These are phyloP conservation scores for Peromyscus leucopus DNA, from an alignment of 2,113 vertebrate species.

Conservation along the genomic window DNA sequence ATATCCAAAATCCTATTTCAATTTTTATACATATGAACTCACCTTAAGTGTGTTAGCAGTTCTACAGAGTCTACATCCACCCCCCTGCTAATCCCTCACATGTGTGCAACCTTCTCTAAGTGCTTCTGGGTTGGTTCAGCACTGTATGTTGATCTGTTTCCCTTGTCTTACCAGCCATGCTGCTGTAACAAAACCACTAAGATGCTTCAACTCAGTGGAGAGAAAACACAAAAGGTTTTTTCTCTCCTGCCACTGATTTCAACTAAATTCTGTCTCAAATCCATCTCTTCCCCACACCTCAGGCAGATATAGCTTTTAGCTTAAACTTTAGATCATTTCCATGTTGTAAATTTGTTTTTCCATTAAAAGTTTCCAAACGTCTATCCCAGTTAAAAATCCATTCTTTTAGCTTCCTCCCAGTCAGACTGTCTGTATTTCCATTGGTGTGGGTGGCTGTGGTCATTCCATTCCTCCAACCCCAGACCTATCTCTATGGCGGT, in stretches of 20 bases:
- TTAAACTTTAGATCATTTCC: neutral
- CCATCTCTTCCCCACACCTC: neutral
- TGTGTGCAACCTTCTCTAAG: neutral
- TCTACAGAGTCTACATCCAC: neutral
- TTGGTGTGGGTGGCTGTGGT: no score
- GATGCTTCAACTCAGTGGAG: conserved; percentile 13
- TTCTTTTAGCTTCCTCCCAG: neutral
- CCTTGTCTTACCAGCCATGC: neutral
- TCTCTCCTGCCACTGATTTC: neutral
- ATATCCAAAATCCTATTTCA: neutral
- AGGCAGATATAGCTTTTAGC: neutral
- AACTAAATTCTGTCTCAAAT: neutral
- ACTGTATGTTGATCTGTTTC: neutral
- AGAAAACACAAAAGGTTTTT: conserved; percentile 37
- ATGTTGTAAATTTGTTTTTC: neutral
- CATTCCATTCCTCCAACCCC: neutral
- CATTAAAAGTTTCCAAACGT: neutral
- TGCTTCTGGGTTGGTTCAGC: neutral
- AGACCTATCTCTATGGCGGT: neutral
- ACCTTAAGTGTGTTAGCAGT: neutral
- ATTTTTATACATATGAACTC: neutral
- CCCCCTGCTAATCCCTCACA: neutral
- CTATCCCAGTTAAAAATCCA: neutral
- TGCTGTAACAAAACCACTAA: neutral
- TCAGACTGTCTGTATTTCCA: neutral